Evolutionary conservation across 2,113 vertebrate genomes (phyloP), one percentile per base, ranked within the genome.

Genomic region (Mustela lutreola): DNA sequence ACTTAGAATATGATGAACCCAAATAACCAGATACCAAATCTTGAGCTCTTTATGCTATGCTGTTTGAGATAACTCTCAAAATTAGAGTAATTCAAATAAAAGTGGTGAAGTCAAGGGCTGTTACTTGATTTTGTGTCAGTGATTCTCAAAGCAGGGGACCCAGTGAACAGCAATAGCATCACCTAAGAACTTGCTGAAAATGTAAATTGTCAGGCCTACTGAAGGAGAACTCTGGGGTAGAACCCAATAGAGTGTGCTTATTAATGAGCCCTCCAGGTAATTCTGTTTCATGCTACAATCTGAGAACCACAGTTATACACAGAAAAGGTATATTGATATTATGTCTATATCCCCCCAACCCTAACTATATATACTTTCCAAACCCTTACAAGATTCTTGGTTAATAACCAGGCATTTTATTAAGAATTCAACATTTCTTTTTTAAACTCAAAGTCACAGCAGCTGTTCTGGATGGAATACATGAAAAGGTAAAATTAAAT

Each of bases 401-500:
- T 81, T 92, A 88, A 63, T 45, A 89, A 87, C 4, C 36, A 92
- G 56, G 28, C 62, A 95, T 78, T 89, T 83, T 50, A 87, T 70
- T 85, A 93, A 94, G 65, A 90, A 91, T 63, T 88, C 42, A 96
- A 71, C 50, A 4, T 56, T 65, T 87, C 53, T 96, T 65, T 70
- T 95, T 42, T 63, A 42, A 42, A 76, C 24, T 96, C 71, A 97
- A 94, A 63, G 76, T 78, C 87, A 90, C 10, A 87, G 89, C 33
- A 94, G 45, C 92, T 92, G 70, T 92, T 92, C 81, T 97, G 91
- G 67, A 93, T 89, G 62, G 92, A 90, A 94, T 62, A 88, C 56
- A 94, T 19, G 31, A 90, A 97, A 95, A 93, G 19, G 81, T 0
- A 94, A 60, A 88, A 97, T 97, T 93, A 96, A 91, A 90, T 83